Percentiles rank a stretch among this genome's conserved stretches.
These are phyloP conservation scores for Serrognathus titanus DNA, from an alignment of 2,888 invertebrate genomes.

Conservation along the genomic window DNA sequence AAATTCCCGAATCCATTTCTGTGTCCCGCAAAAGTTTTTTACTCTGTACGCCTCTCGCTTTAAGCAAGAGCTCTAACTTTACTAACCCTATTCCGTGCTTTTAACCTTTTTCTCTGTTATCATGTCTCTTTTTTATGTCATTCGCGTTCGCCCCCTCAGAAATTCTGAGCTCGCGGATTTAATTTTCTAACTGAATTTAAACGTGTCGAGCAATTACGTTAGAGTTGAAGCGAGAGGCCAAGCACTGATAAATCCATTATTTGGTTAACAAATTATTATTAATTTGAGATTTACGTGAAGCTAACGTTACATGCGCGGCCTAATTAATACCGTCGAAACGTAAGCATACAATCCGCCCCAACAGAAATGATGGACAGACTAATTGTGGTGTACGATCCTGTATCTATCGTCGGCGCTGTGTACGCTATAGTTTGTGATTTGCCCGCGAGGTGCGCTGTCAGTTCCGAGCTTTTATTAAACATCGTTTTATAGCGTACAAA, in stretches of 20 bases:
- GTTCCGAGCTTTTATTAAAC: conserved; percentile 26
- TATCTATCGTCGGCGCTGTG: conserved; percentile 23
- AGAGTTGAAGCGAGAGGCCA: too few relatives aligned
- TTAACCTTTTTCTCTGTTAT: too few relatives aligned
- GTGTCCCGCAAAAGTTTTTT: not conserved
- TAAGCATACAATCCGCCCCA: conserved; percentile 18
- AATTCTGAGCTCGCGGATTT: too few relatives aligned
- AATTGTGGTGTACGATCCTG: conserved; percentile 28
- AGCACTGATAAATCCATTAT: not conserved
- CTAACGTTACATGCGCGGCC: not conserved
- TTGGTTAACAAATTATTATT: not conserved
- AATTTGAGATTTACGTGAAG: not conserved
- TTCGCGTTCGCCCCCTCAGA: too few relatives aligned
- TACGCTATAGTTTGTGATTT: conserved; percentile 24
- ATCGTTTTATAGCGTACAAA: conserved; percentile 23
- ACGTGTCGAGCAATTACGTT: too few relatives aligned
- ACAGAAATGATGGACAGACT: conserved; percentile 30
- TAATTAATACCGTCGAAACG: conserved; percentile 8
- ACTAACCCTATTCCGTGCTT: too few relatives aligned
- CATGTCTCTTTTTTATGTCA: too few relatives aligned
- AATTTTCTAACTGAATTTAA: too few relatives aligned
- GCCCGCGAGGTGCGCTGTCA: conserved; percentile 29
- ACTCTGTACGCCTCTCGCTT: not conserved
- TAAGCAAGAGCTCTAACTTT: too few relatives aligned
- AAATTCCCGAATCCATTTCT: not conserved